Percentiles rank a stretch among this genome's conserved stretches.
Conservation (phyloP, 2,888 invertebrate species). For the Xestia sexstrigata region DNA sequence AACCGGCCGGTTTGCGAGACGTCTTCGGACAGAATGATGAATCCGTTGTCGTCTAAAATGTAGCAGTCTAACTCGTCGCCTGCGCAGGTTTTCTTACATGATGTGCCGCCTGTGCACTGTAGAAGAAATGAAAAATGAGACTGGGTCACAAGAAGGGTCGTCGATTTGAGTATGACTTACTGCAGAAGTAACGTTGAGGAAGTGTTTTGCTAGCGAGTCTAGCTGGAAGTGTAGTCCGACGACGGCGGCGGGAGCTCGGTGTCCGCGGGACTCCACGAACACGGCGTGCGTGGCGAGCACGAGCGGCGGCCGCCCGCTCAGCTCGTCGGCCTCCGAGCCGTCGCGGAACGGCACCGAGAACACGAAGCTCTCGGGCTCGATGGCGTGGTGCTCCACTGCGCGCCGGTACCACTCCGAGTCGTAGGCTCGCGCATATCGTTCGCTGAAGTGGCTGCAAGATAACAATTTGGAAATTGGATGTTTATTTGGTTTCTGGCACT, state of each 20-base stretch:
- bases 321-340: slow-evolving; percentile 90
- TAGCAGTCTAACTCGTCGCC: slow-evolving; percentile 97
- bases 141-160: neutral
- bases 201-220: slow-evolving; percentile 95
- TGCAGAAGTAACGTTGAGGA: slow-evolving; percentile 96
- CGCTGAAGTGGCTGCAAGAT: slow-evolving; percentile 94
- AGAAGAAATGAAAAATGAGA: slow-evolving; percentile 66
- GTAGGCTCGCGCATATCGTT: slow-evolving; percentile 94
- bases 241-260: slow-evolving; percentile 96
- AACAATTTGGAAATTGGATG: neutral
- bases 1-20: slow-evolving; percentile 97
- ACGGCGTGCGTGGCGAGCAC: slow-evolving; percentile 98
- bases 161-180: slow-evolving; percentile 86
- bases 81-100: slow-evolving; percentile 96
- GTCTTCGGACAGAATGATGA: slow-evolving; percentile 97
- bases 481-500: neutral
- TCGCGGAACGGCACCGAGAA: slow-evolving; percentile 96
- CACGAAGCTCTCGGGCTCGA: slow-evolving; percentile 97
- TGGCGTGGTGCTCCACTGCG: slow-evolving; percentile 96
- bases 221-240: slow-evolving; percentile 97
- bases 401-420: slow-evolving; percentile 97
- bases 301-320: slow-evolving; percentile 90
- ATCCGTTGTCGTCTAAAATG: slow-evolving; percentile 98
- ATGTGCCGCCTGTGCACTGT: slow-evolving; percentile 93
- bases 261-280: slow-evolving; percentile 95